Base-by-base conservation (phyloP, 2,888 invertebrate species). In the Aspidapion aeneum region DNA sequence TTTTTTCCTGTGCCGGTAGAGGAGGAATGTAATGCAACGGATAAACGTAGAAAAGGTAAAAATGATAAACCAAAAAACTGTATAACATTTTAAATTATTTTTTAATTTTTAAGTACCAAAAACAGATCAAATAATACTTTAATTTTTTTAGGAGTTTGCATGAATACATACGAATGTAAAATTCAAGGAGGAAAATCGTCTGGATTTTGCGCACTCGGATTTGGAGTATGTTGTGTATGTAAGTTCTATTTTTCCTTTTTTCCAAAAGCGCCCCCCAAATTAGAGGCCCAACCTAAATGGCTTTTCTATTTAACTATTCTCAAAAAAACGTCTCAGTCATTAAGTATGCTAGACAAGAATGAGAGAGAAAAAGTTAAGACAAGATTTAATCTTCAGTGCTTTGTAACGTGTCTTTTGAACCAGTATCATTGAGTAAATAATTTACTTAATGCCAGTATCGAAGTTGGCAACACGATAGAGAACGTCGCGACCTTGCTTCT, bases 141-240 rank as follows among this genome's bases (percentile, higher is more conserved):
- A 56, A 59, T 17, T 66, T 68, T 74, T 73, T 78, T 83, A 71
- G 93, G 93, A 61, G 85, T 89, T 73, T 93, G 93, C 79, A 86
- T 93, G 80, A 93, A 93, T 80, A 87, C 90, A 18, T 93, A 93
- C 79, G 92, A 93, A 78, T 93, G 93, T 71, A 84, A 89, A 12
- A 88, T 90, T 73, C 85, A 91, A 72, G 87, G 88, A 61, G 86
- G 86, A n/a, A 78, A 80, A 69, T 87, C 92, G 0, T 84, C 86
- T 49, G 93, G 93, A 0, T 87, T 88, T 71, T 93, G 93, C 74
- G 93, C 93, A 0, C 84, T 90, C 66, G 93, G 93, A 7, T 90
- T 93, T 68, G 93, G 93, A 0, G 92, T 93, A 9, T 93, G 93
- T 75, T 93, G 93, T 78, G 86, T 93, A 61, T 93, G 93, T 93